Base-by-base conservation (phyloP, 2,888 invertebrate genomes). In the Didymodactylos carnosus region DNA sequence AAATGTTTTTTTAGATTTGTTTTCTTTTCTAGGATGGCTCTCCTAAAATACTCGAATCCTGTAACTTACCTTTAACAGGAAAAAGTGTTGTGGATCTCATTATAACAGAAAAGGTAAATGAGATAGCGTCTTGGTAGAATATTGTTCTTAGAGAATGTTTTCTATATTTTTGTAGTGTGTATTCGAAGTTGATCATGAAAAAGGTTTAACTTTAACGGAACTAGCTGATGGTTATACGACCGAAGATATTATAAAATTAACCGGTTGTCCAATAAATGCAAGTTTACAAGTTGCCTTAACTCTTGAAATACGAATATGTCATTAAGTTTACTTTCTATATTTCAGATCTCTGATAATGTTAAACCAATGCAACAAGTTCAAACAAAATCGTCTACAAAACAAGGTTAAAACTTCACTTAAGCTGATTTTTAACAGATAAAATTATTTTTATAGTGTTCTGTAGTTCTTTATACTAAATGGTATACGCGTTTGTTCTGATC, bases 81-180 rank as follows among this genome's bases (percentile, higher is more conserved):
- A 90, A 90, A 78, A 87, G 88, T 76, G 94, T 94, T 79, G 93
- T 98, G 4, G 90, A 95, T 82, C 87, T 92, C 86, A 95, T 98
- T 78, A 95, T 98, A 78, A 95, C 98, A 0, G 97, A 99, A 84
- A 92, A 92, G n/a, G n/a, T n/a, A n/a, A n/a, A n/a, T n/a, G n/a
- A n/a, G n/a, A n/a, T n/a, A n/a, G n/a, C n/a, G n/a, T n/a, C n/a
- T n/a, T n/a, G n/a, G n/a, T n/a, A n/a, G n/a, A n/a, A n/a, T n/a
- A n/a, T n/a, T n/a, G n/a, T n/a, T n/a, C n/a, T n/a, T n/a, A n/a
- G n/a, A n/a, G n/a, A n/a, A n/a, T n/a, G n/a, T n/a, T n/a, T n/a
- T n/a, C n/a, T n/a, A n/a, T n/a, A n/a, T n/a, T n/a, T n/a, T n/a
- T n/a, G n/a, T n/a, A n/a, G 90, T 91, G 90, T 75, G 98, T 99